Evolutionary conservation across 2,888 invertebrate species (phyloP), one percentile per base, ranked within the genome.

Genomic region (Lepidochrysops patricia): DNA sequence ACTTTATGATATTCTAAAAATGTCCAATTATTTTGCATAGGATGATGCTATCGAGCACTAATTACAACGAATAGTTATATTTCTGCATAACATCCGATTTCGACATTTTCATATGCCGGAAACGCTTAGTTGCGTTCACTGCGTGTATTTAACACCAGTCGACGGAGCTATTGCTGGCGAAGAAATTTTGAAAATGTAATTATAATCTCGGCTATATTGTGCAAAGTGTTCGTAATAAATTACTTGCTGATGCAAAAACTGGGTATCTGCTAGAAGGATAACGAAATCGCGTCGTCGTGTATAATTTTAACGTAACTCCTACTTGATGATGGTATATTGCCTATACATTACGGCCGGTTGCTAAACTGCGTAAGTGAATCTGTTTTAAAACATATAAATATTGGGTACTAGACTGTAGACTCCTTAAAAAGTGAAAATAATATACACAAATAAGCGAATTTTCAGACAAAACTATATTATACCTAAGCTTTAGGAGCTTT

Each of bases 171-270:
- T 26, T 13, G 43, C 32, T 43, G 32, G 15, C 19, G 34, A 59
- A 50, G 37, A 54, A 25, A 57, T 63, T 64, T 58, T 62, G 62
- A 62, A 64, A 63, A 57, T 35, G 57, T 60, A 57, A 58, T 54
- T 58, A 62, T 61, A 63, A 64, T 63, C 60, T 60, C 32, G 54
- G 43, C 49, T 15, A 27, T 58, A 59, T 64, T 64, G 62, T 48
- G 64, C 63, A 62, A 65, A 64, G 61, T 62, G 57, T 57, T 59
- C 32, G 58, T 26, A 54, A 64, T 64, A 62, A 57, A 65, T 65
- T 60, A 61, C 37, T n/a, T 49, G 34, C 58, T 63, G 62, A 62
- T 62, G 62, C 61, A 63, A 63, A 63, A 60, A 23, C 48, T 35
- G 12, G 27, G 32, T 29, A 26, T 26, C 50, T 50, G 48, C 48